phyloP scores from a whole-genome alignment of 2,113 vertebrate species.

The Rallus limicola region DNA sequence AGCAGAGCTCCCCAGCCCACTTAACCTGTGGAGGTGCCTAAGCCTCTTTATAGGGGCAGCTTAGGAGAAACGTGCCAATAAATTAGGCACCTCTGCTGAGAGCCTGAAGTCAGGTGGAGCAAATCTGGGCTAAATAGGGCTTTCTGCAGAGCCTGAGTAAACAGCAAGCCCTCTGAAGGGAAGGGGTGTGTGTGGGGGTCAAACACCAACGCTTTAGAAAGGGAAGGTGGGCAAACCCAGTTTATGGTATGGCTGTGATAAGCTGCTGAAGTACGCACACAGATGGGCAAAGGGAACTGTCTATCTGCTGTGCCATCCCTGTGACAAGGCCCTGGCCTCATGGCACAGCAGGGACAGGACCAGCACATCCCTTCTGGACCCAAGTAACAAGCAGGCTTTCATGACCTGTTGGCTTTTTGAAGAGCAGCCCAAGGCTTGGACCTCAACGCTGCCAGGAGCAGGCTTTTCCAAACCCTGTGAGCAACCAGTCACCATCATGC shows the following conservation, averaged over 20 bases:
- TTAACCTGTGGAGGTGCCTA: background rate
- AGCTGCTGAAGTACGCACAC: background rate
- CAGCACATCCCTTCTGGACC: background rate
- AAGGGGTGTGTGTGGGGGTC: background rate
- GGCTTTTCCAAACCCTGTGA: background rate
- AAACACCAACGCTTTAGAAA: background rate
- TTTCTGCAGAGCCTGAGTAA: background rate
- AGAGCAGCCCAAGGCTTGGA: background rate
- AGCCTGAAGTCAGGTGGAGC: background rate
- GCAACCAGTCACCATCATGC: background rate
- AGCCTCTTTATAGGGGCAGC: background rate
- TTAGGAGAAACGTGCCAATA: background rate
- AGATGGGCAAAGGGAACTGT: background rate
- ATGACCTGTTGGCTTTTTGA: background rate
- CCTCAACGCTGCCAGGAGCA: background rate
- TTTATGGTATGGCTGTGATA: background rate
- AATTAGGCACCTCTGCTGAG: background rate
- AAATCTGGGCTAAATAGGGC: no score
- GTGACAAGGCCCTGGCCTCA: background rate
- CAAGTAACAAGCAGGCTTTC: background rate
- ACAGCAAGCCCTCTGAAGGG: background rate
- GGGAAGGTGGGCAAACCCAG: no score
- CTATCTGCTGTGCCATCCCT: rapidly evolving
- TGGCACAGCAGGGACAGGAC: background rate
- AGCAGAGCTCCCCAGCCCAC: background rate